Percentiles rank a stretch among this genome's conserved stretches.
Evolutionary conservation across 2,113 vertebrate genomes (phyloP).

Genomic region (Casuarius casuarius): DNA sequence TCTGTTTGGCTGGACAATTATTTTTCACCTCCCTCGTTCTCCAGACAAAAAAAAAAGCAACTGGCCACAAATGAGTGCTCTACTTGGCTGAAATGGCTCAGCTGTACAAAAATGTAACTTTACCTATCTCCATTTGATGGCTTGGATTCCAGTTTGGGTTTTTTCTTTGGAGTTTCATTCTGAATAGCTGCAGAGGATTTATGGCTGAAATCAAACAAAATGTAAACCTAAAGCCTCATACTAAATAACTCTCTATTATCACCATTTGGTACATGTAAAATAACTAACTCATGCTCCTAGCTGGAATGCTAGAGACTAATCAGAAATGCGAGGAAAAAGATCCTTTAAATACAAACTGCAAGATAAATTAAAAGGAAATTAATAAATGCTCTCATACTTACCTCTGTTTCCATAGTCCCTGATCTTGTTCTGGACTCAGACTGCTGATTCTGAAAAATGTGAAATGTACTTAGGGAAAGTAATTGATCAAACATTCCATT

Average conservation of each 20-base stretch:
- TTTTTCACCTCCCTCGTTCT: conserved; percentile 29
- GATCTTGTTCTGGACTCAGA: conserved; percentile 97
- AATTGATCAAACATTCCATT: neutral
- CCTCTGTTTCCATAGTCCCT: conserved; percentile 99
- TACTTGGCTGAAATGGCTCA: conserved; percentile 48
- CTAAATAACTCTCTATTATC: conserved; percentile 33
- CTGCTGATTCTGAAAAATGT: conserved; percentile 88
- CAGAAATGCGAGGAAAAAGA: conserved; percentile 6
- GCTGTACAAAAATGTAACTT: conserved; percentile 68
- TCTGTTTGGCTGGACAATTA: neutral
- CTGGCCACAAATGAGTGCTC: conserved; percentile 26
- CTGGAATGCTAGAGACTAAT: conserved; percentile 34
- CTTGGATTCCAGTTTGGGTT: conserved; percentile 99
- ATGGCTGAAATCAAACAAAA: conserved; percentile 88
- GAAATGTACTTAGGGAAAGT: conserved; percentile 41
- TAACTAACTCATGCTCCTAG: conserved; percentile 48
- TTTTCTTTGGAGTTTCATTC: conserved; percentile 99
- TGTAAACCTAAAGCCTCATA: conserved; percentile 64
- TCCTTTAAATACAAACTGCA: neutral
- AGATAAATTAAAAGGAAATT: neutral
- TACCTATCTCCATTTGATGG: conserved; percentile 99
- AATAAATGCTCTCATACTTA: conserved; percentile 71
- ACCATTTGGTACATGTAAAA: conserved; percentile 33
- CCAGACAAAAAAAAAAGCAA: neutral
- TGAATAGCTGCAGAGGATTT: conserved; percentile 97